Conservation (phyloP, 2,797 vertebrate species). For the Sebastes oblongus region DNA sequence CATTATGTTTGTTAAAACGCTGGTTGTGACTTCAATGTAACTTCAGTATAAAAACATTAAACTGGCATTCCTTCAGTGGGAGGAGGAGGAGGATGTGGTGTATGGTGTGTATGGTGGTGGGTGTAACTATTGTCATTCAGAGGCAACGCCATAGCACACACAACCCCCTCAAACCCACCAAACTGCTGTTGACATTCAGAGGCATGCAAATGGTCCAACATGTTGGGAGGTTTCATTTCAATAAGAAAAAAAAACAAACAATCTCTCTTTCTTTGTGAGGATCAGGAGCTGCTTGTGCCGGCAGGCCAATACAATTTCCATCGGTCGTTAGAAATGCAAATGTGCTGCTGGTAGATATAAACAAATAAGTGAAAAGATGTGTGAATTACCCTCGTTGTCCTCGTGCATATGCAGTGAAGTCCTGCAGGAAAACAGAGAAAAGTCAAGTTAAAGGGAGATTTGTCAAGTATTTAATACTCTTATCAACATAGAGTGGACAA, state of each 20-base stretch:
- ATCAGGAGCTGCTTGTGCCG: constrained; percentile 36
- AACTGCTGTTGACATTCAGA: constrained; percentile 68
- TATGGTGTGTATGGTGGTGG: not conserved
- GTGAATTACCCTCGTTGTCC: not conserved
- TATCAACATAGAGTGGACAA: too few relatives aligned
- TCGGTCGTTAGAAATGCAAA: constrained; percentile 66
- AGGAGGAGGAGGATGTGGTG: constrained; percentile 11
- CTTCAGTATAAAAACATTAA: constrained; percentile 44
- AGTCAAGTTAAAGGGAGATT: too few relatives aligned
- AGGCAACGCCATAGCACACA: not conserved
- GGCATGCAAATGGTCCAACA: constrained; percentile 71
- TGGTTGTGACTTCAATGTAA: not conserved
- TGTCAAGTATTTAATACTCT: too few relatives aligned
- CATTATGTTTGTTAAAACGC: constrained; percentile 10
- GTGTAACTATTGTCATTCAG: constrained; percentile 75
- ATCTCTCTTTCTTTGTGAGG: constrained; percentile 71
- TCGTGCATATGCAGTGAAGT: not conserved
- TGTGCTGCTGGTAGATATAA: constrained; percentile 21
- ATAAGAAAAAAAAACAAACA: constrained; percentile 67
- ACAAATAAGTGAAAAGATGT: constrained; percentile 47
- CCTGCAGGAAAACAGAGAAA: rapidly evolving
- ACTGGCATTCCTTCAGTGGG: constrained; percentile 54
- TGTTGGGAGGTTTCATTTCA: constrained; percentile 78
- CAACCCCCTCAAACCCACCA: constrained; percentile 10
- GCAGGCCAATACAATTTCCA: constrained; percentile 58